Conservation (phyloP, 2,113 vertebrate species). For the Psittacus erithacus region DNA sequence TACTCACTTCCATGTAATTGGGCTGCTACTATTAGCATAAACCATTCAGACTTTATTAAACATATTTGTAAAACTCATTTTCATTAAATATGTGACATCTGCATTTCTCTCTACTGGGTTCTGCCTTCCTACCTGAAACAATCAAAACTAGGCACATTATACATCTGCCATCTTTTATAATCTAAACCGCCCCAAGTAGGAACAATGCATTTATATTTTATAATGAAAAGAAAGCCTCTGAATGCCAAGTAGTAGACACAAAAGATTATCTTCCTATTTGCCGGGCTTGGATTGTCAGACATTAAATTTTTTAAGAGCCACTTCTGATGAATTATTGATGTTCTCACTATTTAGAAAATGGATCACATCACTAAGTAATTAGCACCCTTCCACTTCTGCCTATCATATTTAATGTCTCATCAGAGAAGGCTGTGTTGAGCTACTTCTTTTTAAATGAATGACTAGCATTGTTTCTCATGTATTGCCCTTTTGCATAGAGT, state of each 20-base stretch:
- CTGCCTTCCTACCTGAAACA: slow-evolving; percentile 61
- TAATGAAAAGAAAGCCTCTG: slow-evolving; percentile 73
- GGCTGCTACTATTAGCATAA: slow-evolving; percentile 52
- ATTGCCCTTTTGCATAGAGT: neutral
- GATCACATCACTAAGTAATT: slow-evolving; percentile 78
- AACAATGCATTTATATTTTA: slow-evolving; percentile 74
- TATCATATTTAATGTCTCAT: slow-evolving; percentile 70
- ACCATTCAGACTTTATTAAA: slow-evolving; percentile 62
- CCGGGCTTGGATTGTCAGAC: slow-evolving; percentile 63
- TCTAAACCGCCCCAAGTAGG: slow-evolving; percentile 60
- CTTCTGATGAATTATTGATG: slow-evolving; percentile 80
- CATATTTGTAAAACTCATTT: slow-evolving; percentile 67
- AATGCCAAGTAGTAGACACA: slow-evolving; percentile 72
- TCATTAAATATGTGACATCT: slow-evolving; percentile 64
- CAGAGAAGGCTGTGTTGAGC: slow-evolving; percentile 39
- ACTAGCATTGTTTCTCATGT: slow-evolving; percentile 50
- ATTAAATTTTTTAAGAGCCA: slow-evolving; percentile 76
- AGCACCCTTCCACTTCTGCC: slow-evolving; percentile 74
- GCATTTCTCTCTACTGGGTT: slow-evolving; percentile 56
- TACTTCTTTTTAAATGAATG: slow-evolving; percentile 45
- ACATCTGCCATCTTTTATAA: slow-evolving; percentile 76
- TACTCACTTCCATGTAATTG: slow-evolving; percentile 24
- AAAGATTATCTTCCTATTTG: slow-evolving; percentile 72
- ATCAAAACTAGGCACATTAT: slow-evolving; percentile 66
- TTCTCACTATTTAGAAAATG: slow-evolving; percentile 76